These are phyloP conservation scores for Papilio glaucus DNA, from an alignment of 1,140 invertebrate genomes.

Conservation along the genomic window DNA sequence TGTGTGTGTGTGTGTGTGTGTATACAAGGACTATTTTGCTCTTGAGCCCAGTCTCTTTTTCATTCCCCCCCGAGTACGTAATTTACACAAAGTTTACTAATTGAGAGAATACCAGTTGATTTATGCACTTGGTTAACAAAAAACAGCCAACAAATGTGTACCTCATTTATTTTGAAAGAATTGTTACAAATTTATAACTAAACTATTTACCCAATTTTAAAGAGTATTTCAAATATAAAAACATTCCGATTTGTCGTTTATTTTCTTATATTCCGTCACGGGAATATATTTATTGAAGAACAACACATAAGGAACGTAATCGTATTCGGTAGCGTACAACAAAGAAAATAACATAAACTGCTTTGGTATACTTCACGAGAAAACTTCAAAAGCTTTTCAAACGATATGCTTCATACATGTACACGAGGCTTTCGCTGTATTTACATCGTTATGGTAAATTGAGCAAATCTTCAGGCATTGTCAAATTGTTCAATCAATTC, in stretches of 20 bases:
- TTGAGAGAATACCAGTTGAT: too few relatives aligned
- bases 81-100: too few relatives aligned
- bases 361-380: background rate
- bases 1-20: too few relatives aligned
- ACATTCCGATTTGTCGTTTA: background rate
- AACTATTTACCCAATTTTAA: too few relatives aligned
- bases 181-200: too few relatives aligned
- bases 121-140: too few relatives aligned
- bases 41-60: too few relatives aligned
- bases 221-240: too few relatives aligned
- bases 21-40: too few relatives aligned
- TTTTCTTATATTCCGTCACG: background rate
- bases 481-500: background rate
- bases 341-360: conserved; percentile 19
- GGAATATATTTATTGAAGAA: conserved; percentile 13
- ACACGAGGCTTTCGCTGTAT: background rate
- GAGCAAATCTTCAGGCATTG: background rate
- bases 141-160: too few relatives aligned
- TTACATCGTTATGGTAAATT: background rate
- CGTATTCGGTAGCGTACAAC: conserved; percentile 6
- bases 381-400: conserved; percentile 9
- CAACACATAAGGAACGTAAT: conserved; percentile 5
- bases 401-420: background rate
- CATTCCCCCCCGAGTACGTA: too few relatives aligned
- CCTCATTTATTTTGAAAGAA: too few relatives aligned